Evolutionary conservation across 2,797 vertebrate species (phyloP).

Genomic region (Ctenopoma kingsleyae): DNA sequence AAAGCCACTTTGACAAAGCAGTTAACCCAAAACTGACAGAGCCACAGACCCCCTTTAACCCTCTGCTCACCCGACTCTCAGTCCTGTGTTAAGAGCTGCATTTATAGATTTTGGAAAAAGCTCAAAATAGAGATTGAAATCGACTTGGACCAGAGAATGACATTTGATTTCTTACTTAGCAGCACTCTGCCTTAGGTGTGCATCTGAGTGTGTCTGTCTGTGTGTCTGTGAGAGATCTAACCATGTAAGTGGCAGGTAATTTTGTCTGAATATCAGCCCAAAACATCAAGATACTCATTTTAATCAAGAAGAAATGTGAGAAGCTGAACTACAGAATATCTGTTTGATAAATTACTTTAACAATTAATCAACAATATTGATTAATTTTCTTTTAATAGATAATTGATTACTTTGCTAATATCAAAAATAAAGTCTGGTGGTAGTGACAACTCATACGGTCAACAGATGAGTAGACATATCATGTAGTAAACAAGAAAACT

Average conservation of each 20-base stretch:
- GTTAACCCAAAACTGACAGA: conserved; percentile 58
- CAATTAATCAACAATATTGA: not conserved
- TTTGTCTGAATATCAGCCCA: not conserved
- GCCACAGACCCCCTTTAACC: conserved; percentile 41
- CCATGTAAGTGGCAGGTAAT: not conserved
- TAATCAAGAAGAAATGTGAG: not conserved
- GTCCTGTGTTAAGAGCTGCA: conserved; percentile 51
- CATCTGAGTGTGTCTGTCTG: not conserved
- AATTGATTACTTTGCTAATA: not conserved
- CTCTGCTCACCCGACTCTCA: conserved; percentile 30
- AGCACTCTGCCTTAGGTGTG: conserved; percentile 17
- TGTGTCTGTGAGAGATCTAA: conserved; percentile 5
- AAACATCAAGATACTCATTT: not conserved
- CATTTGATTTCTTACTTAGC: conserved; percentile 56
- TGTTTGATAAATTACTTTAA: not conserved
- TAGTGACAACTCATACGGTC: no score
- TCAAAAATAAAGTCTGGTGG: no score
- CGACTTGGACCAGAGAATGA: conserved; percentile 45
- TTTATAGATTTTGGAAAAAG: conserved; percentile 64
- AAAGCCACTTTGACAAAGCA: conserved; percentile 54
- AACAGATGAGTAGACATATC: no score
- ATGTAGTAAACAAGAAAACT: no score
- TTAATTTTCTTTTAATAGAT: not conserved
- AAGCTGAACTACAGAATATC: not conserved
- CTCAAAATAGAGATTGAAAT: conserved; percentile 64